Base-by-base conservation (phyloP, 2,888 invertebrate species). In the Panzeria rudis region DNA sequence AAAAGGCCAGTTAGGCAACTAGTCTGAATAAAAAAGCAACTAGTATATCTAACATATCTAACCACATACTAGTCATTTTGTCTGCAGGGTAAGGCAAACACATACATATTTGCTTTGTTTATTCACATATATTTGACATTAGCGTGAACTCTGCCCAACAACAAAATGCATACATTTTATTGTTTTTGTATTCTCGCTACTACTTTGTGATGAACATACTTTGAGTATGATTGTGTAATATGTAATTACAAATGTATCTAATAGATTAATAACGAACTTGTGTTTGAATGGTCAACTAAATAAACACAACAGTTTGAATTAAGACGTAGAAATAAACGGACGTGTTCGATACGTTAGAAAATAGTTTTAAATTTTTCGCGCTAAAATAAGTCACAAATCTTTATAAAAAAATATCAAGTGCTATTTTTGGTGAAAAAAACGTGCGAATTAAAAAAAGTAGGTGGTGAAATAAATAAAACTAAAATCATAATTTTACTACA, bases 221-320 rank as follows among this genome's bases (percentile, higher is more conserved):
- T 20, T 15, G 20, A 11, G 8, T 50, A 20, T 54, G 54, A 35
- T 17, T 35, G 35, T 35, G 25, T 56, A 47, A 38, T 38, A n/a
- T n/a, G n/a, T n/a, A 35, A 52, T n/a, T 17, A 52, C 17, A 23
- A 69, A 68, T 44, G 69, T 83, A 86, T 83, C 83, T 83, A 23
- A 56, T 17, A 79, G 83, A 72, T 80, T 54, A 79, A 50, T 50
- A 72, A 20, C 11, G 20, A 15, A 62, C 75, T 73, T 52, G 52
- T 62, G 50, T 52, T 52, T 38, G 15, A 13, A 66, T 52, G 72
- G 73, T 41, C 76, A 69, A 73, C 56, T 25, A 29, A 71, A 75
- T 25, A 29, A 71, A 75, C 52, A 62, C 25, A 83, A 69, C 75
- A 87, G 87, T 87, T 86, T 78, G 56, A 25, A 64, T 84, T 84